Percentiles rank a stretch among this genome's conserved stretches.
Conservation (phyloP, 64 coral and sea anemone genomes). For the Astreopora myriophthalma region DNA sequence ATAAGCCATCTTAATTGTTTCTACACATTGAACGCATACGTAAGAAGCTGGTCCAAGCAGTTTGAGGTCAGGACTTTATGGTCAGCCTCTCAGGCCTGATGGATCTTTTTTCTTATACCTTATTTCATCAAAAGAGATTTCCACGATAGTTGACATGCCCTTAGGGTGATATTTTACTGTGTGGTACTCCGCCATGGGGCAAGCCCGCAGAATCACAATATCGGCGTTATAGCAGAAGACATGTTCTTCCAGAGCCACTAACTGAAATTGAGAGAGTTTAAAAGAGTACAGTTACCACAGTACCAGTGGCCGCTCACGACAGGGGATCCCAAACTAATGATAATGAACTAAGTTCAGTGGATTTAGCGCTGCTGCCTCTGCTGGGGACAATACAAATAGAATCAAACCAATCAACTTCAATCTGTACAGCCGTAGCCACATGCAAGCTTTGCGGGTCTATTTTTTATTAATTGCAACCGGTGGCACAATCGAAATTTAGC, state of each 20-base stretch:
- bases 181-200: not conserved
- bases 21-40: not conserved
- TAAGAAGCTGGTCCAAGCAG: not conserved
- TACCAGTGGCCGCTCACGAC: too few species aligned
- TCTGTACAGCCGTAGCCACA: too few species aligned
- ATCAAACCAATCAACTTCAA: too few species aligned
- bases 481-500: too few species aligned
- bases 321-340: too few species aligned
- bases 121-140: not conserved
- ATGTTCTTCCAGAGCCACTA: constrained; percentile 28
- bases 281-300: too few species aligned
- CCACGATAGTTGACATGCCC: not conserved
- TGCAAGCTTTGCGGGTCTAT: too few species aligned
- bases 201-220: not conserved
- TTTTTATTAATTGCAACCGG: too few species aligned
- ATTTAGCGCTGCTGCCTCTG: too few species aligned
- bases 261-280: not conserved
- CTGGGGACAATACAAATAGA: too few species aligned
- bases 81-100: not conserved
- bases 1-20: too few species aligned
- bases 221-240: constrained; percentile 25
- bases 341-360: too few species aligned
- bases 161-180: constrained; percentile 15
- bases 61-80: not conserved
- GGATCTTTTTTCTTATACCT: not conserved